Evolutionary conservation across 2,888 invertebrate genomes (phyloP).

Genomic region (Folsomia manolachei): DNA sequence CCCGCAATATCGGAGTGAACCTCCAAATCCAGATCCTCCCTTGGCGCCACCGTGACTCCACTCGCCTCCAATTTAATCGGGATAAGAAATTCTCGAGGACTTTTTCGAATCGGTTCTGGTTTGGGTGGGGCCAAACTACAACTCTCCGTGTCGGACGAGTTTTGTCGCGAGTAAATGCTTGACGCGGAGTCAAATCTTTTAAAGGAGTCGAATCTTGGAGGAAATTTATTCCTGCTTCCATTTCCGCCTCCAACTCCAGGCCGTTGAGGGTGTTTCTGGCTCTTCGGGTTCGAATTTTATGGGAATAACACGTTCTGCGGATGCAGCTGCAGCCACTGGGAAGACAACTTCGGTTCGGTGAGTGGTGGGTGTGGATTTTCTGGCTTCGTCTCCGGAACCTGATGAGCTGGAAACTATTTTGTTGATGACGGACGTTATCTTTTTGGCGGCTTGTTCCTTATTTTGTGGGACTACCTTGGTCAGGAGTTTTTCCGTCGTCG

Average conservation of each 20-base stretch:
- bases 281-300: conserved; percentile 61
- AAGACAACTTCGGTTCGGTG: conserved; percentile 59
- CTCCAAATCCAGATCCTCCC: conserved; percentile 37
- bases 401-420: conserved; percentile 42
- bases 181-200: conserved; percentile 30
- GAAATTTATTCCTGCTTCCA: neutral
- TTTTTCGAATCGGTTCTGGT: conserved; percentile 75
- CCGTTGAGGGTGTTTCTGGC: conserved; percentile 50
- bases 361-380: conserved; percentile 12
- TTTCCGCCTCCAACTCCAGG: no score
- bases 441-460: conserved; percentile 48
- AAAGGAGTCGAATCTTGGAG: conserved; percentile 17
- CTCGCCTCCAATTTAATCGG: conserved; percentile 85
- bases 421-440: conserved; percentile 45
- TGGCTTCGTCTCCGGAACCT: neutral
- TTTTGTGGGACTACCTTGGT: no score
- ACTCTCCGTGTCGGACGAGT: conserved; percentile 69
- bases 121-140: conserved; percentile 44
- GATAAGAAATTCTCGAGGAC: conserved; percentile 85
- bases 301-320: conserved; percentile 66
- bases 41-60: conserved; percentile 77
- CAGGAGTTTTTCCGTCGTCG: conserved; percentile 19
- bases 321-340: conserved; percentile 57
- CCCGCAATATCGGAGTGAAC: conserved; percentile 29
- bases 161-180: conserved; percentile 61